A percentile compares a stretch with the other conserved stretches of the same genome.
Conservation (phyloP, 2,888 invertebrate genomes). For the Pristionchus japonicus region DNA sequence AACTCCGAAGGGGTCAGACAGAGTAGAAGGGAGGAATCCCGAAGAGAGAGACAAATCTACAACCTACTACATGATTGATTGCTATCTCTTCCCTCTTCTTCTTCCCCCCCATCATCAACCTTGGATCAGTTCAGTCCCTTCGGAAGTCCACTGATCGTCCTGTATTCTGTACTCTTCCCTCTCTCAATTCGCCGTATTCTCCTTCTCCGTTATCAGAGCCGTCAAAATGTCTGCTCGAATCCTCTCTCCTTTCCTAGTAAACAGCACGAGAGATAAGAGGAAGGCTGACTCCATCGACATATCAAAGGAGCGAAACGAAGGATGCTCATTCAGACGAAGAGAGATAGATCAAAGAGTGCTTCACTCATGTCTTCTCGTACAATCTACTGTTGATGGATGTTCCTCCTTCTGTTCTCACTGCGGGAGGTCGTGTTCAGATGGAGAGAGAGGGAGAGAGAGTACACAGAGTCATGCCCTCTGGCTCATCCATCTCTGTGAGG, state of each 20-base stretch:
- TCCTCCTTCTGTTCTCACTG: neutral
- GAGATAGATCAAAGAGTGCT: neutral
- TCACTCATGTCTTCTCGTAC: neutral
- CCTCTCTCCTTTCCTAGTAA: neutral
- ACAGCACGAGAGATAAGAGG: neutral
- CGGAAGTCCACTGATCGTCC: neutral
- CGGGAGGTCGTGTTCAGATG: neutral
- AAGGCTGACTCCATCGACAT: neutral
- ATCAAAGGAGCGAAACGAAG: neutral
- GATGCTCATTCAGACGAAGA: neutral
- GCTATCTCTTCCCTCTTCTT: neutral
- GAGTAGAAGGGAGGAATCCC: neutral
- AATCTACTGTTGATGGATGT: neutral
- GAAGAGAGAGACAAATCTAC: neutral
- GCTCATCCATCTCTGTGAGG: neutral
- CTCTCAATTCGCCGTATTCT: neutral
- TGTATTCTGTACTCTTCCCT: neutral
- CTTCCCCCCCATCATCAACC: neutral
- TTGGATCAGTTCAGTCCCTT: neutral
- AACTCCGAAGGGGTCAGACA: slow-evolving; percentile 11
- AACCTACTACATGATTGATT: neutral
- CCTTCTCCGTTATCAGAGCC: neutral
- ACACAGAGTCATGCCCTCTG: neutral
- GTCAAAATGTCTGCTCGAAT: slow-evolving; percentile 6
- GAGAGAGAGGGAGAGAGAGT: neutral